Percentiles rank a stretch among this genome's conserved stretches.
Conservation (phyloP, 2,113 vertebrate genomes). For the Sander vitreus region DNA sequence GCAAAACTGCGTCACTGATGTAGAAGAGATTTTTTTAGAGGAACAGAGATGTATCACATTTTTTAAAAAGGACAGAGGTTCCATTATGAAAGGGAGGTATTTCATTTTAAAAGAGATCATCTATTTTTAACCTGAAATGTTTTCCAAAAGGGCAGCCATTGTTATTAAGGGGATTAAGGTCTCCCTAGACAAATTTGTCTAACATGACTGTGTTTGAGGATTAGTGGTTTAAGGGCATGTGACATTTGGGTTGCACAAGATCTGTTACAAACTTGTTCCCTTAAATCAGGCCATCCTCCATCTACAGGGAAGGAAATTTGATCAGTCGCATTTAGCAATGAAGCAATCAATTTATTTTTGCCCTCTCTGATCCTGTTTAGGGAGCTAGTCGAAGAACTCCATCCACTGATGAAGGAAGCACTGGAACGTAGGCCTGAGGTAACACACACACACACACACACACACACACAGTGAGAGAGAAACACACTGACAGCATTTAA, state of each 20-base stretch:
- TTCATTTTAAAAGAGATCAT: constrained; percentile 50
- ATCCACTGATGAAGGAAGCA: constrained; percentile 98
- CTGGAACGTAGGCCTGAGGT: constrained; percentile 98
- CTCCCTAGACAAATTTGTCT: constrained; percentile 29
- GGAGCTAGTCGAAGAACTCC: constrained; percentile 98
- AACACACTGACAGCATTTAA: neutral
- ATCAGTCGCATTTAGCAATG: constrained; percentile 6
- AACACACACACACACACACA: constrained; percentile 38
- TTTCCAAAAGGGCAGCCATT: constrained; percentile 51
- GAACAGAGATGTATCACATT: constrained; percentile 34
- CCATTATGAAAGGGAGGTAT: constrained; percentile 51
- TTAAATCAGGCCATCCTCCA: neutral
- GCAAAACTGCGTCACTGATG: constrained; percentile 23
- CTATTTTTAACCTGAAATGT: constrained; percentile 64
- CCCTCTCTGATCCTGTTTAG: constrained; percentile 74
- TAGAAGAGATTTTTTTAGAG: constrained; percentile 28
- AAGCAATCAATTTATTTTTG: neutral
- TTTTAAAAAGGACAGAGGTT: constrained; percentile 47
- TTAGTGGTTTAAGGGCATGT: constrained; percentile 46
- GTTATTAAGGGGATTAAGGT: constrained; percentile 61
- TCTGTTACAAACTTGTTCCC: constrained; percentile 9
- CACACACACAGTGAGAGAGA: neutral
- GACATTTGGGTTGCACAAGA: constrained; percentile 31
- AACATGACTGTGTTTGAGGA: constrained; percentile 27
- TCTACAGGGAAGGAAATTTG: neutral